A percentile compares a stretch with the other conserved stretches of the same genome.
Conservation (phyloP, 1,140 invertebrate species). For the Pentalonia nigronervosa region DNA sequence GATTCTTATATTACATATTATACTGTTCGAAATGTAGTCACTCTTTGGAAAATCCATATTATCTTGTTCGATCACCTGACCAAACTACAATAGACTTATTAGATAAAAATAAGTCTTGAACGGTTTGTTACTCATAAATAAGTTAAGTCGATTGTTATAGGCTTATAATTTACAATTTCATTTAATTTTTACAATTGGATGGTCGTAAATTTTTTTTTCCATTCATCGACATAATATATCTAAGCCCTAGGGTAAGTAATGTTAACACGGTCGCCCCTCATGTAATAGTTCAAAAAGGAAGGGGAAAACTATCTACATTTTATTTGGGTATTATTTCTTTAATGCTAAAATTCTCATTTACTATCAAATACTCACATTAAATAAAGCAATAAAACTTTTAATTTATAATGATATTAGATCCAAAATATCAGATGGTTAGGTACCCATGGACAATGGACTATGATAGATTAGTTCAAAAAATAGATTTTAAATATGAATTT, state of each 20-base stretch:
- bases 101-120: neutral
- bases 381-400: neutral
- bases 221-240: neutral
- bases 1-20: neutral
- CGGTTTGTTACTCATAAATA: neutral
- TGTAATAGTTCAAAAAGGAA: too few relatives aligned
- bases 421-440: neutral
- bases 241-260: neutral
- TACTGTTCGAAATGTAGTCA: neutral
- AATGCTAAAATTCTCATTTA: neutral
- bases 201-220: neutral
- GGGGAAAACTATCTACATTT: neutral
- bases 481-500: neutral
- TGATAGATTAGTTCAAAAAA: neutral
- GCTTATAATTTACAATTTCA: neutral
- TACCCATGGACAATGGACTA: neutral
- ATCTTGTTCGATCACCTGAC: neutral
- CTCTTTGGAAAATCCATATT: neutral
- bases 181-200: neutral
- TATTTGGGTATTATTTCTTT: neutral
- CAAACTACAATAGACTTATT: neutral
- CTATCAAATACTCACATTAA: neutral
- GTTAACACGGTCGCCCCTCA: neutral
- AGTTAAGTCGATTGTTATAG: neutral
- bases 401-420: neutral